Percentiles rank a stretch among this genome's conserved stretches.
phyloP scores from a whole-genome alignment of 2,797 vertebrate genomes.

The Eremophila alpestris region DNA sequence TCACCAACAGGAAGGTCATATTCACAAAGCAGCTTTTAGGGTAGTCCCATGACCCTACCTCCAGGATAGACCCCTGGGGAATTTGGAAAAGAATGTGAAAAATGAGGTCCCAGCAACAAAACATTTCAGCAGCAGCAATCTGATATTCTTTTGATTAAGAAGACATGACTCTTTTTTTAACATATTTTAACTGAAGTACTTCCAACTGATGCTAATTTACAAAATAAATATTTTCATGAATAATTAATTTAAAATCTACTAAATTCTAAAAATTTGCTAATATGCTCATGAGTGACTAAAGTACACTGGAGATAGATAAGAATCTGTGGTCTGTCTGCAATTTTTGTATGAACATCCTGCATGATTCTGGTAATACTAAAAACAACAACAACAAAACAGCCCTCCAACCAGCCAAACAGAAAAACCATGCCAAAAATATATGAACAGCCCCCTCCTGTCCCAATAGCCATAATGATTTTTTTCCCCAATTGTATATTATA shows the following conservation, averaged over 20 bases:
- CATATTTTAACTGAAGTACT: not conserved
- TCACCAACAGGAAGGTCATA: slow-evolving; percentile 27
- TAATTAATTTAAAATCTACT: not conserved
- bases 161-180: not conserved
- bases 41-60: slow-evolving; percentile 58
- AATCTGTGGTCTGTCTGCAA: slow-evolving; percentile 27
- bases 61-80: slow-evolving; percentile 48
- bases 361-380: slow-evolving; percentile 20
- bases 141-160: not conserved
- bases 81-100: slow-evolving; percentile 33
- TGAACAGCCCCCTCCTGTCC: not conserved
- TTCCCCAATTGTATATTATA: not conserved
- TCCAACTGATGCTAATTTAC: not conserved
- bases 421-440: not conserved
- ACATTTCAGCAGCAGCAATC: not conserved
- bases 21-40: slow-evolving; percentile 42
- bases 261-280: not conserved
- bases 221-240: not conserved
- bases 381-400: not conserved
- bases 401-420: not conserved
- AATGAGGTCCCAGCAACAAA: slow-evolving; percentile 22
- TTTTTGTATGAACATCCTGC: slow-evolving; percentile 38
- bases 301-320: not conserved
- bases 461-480: not conserved
- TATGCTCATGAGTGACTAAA: not conserved